These are phyloP conservation scores for Radopholus similis DNA, from an alignment of 1,140 invertebrate genomes.

Conservation along the genomic window DNA sequence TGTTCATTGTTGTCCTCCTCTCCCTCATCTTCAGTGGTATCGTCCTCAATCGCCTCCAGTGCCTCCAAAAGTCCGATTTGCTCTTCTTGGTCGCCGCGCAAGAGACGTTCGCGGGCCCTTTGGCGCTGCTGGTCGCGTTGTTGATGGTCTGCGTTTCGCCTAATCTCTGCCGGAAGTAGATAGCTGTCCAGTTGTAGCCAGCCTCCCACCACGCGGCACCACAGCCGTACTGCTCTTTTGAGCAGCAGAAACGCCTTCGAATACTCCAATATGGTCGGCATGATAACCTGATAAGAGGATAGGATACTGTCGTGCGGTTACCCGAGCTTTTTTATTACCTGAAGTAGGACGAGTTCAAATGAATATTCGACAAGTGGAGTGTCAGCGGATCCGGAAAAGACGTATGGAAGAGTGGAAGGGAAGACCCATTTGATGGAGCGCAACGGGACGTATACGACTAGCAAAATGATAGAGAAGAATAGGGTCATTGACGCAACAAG, in stretches of 20 bases:
- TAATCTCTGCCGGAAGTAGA: constrained; percentile 19
- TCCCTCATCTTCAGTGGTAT: constrained; percentile 23
- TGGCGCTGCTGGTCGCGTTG: constrained; percentile 14
- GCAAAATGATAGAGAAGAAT: constrained; percentile 87
- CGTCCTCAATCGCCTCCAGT: constrained; percentile 11
- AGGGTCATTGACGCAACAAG: constrained; percentile 80
- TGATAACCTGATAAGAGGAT: constrained; percentile 70
- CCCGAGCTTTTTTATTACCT: constrained; percentile 64
- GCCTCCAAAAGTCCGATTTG: constrained; percentile 12
- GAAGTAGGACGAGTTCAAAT: constrained; percentile 84
- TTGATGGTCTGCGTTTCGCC: constrained; percentile 4
- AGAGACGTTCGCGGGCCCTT: constrained; percentile 7
- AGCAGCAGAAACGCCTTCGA: constrained; percentile 87
- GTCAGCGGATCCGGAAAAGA: constrained; percentile 73
- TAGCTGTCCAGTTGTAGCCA: constrained; percentile 36
- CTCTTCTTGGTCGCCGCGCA: constrained; percentile 16
- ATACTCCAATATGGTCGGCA: constrained; percentile 91
- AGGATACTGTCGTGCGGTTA: not conserved
- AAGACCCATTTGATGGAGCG: constrained; percentile 76
- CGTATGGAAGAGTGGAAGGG: constrained; percentile 87
- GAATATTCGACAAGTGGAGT: constrained; percentile 77
- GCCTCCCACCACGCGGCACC: constrained; percentile 75
- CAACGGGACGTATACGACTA: constrained; percentile 93
- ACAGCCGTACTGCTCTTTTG: constrained; percentile 77
- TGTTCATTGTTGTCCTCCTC: not conserved